Evolutionary conservation across 2,113 vertebrate species (phyloP).

Genomic region (Pao palembangensis): DNA sequence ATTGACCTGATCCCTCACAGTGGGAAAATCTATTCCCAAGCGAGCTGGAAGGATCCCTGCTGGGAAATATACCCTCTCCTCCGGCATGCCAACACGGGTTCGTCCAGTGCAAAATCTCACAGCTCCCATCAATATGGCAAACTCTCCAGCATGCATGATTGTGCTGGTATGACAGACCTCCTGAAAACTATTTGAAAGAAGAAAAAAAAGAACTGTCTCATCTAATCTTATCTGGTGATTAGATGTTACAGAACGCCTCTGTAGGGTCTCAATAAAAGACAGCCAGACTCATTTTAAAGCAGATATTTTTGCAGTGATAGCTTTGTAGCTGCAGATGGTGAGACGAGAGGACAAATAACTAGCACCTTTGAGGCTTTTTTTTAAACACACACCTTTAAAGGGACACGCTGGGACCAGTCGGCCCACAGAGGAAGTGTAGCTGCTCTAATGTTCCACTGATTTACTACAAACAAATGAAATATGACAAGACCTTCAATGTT

Average conservation of each 20-base stretch:
- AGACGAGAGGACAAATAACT: too few species aligned
- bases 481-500: slow-evolving; percentile 33
- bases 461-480: slow-evolving; percentile 27
- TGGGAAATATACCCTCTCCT: background rate
- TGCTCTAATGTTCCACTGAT: background rate
- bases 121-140: background rate
- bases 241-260: background rate
- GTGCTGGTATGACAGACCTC: background rate
- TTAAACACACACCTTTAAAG: too few species aligned
- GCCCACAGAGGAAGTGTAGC: background rate
- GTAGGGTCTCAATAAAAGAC: background rate
- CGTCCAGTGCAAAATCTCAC: background rate
- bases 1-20: background rate
- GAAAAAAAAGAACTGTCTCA: background rate
- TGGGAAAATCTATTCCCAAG: background rate
- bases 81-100: background rate
- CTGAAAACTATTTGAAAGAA: background rate
- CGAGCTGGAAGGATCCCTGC: background rate
- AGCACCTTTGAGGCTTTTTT: too few species aligned
- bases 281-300: too few species aligned
- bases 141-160: background rate
- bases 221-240: background rate
- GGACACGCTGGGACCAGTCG: too few species aligned
- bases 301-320: background rate
- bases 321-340: background rate